Evolutionary conservation across 1,140 invertebrate species (phyloP), one percentile per base, ranked within the genome.

Genomic region (Neotoxoptera formosana): DNA sequence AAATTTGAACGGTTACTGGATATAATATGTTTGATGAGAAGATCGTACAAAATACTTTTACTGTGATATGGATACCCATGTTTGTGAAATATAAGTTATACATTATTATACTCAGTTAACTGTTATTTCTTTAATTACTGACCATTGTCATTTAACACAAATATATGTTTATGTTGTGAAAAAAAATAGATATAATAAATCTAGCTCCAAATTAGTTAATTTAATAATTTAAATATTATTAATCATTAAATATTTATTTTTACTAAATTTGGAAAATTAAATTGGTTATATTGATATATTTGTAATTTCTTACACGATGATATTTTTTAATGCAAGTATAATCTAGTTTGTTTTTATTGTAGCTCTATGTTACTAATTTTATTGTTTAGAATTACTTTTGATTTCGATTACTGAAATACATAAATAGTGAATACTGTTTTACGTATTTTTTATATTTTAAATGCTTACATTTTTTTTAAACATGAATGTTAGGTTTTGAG

Each of bases 61-160:
- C 91, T 93, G 91, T 93, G 91, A 93, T 93, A 93, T 86, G 81
- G 81, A 41, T 53, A 93, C 86, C 81, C 81, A 86, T 93, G 48
- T 93, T 56, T 93, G 81, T 93, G 36, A 93, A 93, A 93, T 93
- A 93, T 84, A 93, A 93, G 47, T 92, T 92, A 83, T 51, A 36
- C 47, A 56, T 90, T 56, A 90, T 90, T 56, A 60, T 90, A 87
- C 41, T 87, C 45, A n/a, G 84, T 48, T 48, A 45, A 87, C 9
- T 48, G 11, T 87, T 34, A n/a, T 87, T 47, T n/a, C 30, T 48
- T 48, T 11, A n/a, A n/a, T 76, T n/a, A 34, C 6, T 76, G 60
- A n/a, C 30, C 25, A 76, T 76, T 76, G n/a, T 76, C 30, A 34
- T 34, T 76, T 76, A 76, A 76, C 14, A n/a, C n/a, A n/a, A 76